Evolutionary conservation across 2,888 invertebrate species (phyloP), one percentile per base, ranked within the genome.

Genomic region (Apoda limacodes): DNA sequence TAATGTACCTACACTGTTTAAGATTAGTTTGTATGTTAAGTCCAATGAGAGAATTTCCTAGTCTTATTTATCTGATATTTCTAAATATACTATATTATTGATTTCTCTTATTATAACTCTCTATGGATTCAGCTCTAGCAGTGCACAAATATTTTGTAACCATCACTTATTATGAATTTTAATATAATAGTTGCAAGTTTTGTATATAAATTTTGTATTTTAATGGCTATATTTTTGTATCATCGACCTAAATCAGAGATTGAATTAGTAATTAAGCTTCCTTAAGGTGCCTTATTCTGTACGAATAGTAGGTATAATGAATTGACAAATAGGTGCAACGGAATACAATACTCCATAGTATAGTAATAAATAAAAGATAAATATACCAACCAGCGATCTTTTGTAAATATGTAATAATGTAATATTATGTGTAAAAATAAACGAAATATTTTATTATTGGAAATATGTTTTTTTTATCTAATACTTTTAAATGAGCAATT

Each of bases 371-470:
- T 17, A 17, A 17, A 6, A 6, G 17, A 17, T 47, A 60, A 61
- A 6, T 58, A 37, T 60, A 55, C 60, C 63, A 59, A 64, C 48
- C 55, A 55, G 60, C 65, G 62, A 60, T 60, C 61, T 54, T 62
- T 55, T 75, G 75, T 76, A 78, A 69, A 70, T 69, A 70, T 52
- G 64, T 53, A 43, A 53, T 48, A 45, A 51, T 64, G 57, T 69
- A 64, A 74, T 72, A 67, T 64, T 61, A 60, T 61, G 52, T 26
- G 60, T 55, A 53, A 48, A 68, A 70, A 67, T 67, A 72, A 65
- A 71, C 60, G 65, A 75, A 69, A 62, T 78, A 78, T 78, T 78
- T 78, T 78, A 78, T 74, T 75, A 71, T 60, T 61, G 55, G 58
- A 60, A 30, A n/a, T 35, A 53, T 36, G 52, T 62, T 60, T 62